Base-by-base conservation (phyloP, 2,888 invertebrate species). In the Chouioia cunea region DNA sequence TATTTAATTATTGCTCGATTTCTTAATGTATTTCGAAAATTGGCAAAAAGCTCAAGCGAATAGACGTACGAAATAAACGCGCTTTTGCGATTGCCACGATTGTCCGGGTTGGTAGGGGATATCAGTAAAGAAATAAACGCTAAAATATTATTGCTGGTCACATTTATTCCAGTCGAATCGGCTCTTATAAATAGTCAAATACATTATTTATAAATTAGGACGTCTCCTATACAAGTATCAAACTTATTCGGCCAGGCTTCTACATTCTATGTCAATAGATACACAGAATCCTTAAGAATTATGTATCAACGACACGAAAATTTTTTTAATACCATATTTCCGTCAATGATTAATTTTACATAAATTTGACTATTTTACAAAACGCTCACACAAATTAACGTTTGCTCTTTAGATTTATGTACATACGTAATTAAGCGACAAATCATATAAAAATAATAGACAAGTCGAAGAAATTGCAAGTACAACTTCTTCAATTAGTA, bases 131-230 rank as follows among this genome's bases (percentile, higher is more conserved):
- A 54, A 50, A 56, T 58, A 64, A 58, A 71, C 16, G 47, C 71
- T 65, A 47, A 67, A 15, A 67, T 68, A 59, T 65, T 73, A 76
- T 80, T 80, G 77, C 79, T 79, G 78, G 79, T 78, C 79, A 80
- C 79, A 79, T 81, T 81, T 79, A 79, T 81, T 80, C 79, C 80
- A 80, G 79, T 78, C 77, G 78, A 79, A 79, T 79, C 77, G 78
- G 78, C 72, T 77, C 77, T 79, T 79, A 78, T 77, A 78, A 77
- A 79, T 79, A 80, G 76, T 79, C 77, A 81, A 79, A 77, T 77
- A 78, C 78, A 79, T 77, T 78, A 77, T 77, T 77, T 67, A 71
- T 74, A 74, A 74, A 74, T 74, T 72, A 74, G 70, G 62, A 72
- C 66, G 70, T 66, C 65, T 68, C 58, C 52, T 69, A 72, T 66